Base-by-base conservation (phyloP, 2,797 vertebrate genomes). In the Urocyon cinereoargenteus region DNA sequence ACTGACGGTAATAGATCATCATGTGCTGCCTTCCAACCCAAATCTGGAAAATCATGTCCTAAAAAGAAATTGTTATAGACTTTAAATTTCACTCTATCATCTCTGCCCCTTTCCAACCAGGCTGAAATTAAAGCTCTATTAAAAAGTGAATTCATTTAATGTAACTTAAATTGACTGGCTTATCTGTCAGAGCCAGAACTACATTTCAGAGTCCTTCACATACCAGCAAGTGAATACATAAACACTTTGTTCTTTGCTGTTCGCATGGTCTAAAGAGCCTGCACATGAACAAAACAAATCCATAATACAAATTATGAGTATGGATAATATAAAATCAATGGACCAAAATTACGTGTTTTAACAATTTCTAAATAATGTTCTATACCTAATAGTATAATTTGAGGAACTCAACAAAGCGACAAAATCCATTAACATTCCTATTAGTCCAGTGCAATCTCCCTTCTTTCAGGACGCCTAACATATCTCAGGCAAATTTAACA, bases 141-240 rank as follows among this genome's bases (percentile, higher is more conserved):
- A 97, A 98, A 98, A 98, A 98, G 98, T 86, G 94, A 98, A 97
- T 98, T 97, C 92, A 97, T 98, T 98, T 98, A 98, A 90, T 98
- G 85, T 94, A 97, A 97, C 98, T 98, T 98, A 98, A 98, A 98
- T 97, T 97, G 98, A 89, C 98, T 98, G 96, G 94, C 98, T 99
- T 99, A 99, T 99, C 99, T 98, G 75, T 90, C 21, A 64, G 94
- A 96, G 90, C 97, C 98, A 99, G 98, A 98, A 98, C 98, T 96
- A 68, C 49, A 1, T 98, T 98, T 98, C 97, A 68, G 53, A 96
- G 98, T 86, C 96, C 97, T 98, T 97, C 95, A 86, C 51, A 78
- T 95, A 49, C 55, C 15, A 92, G 62, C 86, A 94, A 97, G 93
- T 95, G 70, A 94, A 93, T 45, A 18, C 55, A 40, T 90, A 90